Evolutionary conservation across 2,888 invertebrate genomes (phyloP).

Genomic region (Agrilus mali): DNA sequence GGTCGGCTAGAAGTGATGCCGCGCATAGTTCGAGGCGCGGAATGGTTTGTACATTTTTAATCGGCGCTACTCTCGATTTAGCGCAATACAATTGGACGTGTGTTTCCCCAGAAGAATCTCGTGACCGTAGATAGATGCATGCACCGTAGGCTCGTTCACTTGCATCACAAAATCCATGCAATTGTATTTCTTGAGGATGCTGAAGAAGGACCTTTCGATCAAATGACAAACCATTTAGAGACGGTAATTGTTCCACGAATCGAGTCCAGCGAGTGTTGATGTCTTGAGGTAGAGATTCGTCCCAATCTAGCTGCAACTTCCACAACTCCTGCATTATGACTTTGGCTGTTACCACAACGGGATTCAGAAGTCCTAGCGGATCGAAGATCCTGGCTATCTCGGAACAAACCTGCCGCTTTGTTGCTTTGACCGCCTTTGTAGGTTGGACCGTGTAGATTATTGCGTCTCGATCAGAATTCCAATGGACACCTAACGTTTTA

Average conservation of each 20-base stretch:
- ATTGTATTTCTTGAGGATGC: conserved; percentile 1
- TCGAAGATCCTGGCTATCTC: conserved; percentile 15
- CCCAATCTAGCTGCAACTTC: conserved; percentile 16
- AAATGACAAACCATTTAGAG: conserved; percentile 1
- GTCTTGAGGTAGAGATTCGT: conserved; percentile 13
- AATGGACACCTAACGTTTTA: conserved; percentile 4
- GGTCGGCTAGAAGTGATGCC: conserved; percentile 15
- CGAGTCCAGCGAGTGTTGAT: conserved; percentile 4
- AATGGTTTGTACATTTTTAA: conserved; percentile 11
- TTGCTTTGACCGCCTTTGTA: neutral
- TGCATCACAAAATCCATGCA: conserved; percentile 14
- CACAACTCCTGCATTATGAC: conserved; percentile 17
- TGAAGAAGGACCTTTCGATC: too few relatives aligned
- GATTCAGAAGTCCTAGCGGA: conserved; percentile 14
- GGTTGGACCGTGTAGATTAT: conserved; percentile 1
- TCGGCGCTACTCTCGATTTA: conserved; percentile 8
- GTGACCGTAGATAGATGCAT: conserved; percentile 4
- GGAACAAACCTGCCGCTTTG: conserved; percentile 4
- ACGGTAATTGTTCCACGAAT: conserved; percentile 1
- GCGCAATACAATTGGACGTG: conserved; percentile 3
- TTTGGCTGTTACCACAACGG: conserved; percentile 16
- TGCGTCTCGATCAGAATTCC: conserved; percentile 3
- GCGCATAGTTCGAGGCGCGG: conserved; percentile 19
- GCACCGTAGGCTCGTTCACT: conserved; percentile 4
- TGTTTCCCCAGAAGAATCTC: neutral